phyloP scores from a whole-genome alignment of 2,888 invertebrate species.

The Tholera decimalis region DNA sequence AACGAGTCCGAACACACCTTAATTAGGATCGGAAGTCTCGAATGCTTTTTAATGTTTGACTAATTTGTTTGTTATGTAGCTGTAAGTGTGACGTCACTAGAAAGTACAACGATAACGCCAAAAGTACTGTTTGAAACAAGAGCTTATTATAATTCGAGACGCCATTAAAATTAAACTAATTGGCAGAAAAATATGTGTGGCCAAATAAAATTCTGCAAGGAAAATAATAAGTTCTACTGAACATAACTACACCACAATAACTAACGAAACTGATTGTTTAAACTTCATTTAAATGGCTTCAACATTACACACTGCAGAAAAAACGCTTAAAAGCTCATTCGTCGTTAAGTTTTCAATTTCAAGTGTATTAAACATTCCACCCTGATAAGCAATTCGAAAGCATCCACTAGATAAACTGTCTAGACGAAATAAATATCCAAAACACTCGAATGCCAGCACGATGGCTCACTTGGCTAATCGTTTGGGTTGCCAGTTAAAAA shows the following conservation, averaged over 20 bases:
- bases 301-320: constrained; percentile 57
- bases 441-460: constrained; percentile 88
- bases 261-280: neutral
- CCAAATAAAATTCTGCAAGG: constrained; percentile 34
- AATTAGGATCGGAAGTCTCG: constrained; percentile 87
- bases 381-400: constrained; percentile 85
- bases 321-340: constrained; percentile 75
- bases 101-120: constrained; percentile 63
- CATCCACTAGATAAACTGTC: constrained; percentile 86
- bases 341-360: constrained; percentile 76
- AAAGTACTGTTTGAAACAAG: constrained; percentile 53
- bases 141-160: constrained; percentile 64
- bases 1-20: constrained; percentile 78
- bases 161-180: constrained; percentile 70
- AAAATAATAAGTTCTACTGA: neutral
- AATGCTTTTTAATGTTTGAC: constrained; percentile 84
- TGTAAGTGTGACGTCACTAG: constrained; percentile 57
- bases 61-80: constrained; percentile 82
- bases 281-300: constrained; percentile 45
- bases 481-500: constrained; percentile 79
- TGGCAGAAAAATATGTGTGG: constrained; percentile 61
- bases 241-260: neutral
- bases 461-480: constrained; percentile 91
- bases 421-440: constrained; percentile 89
- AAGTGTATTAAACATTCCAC: constrained; percentile 88